Percentiles rank a stretch among this genome's conserved stretches.
These are phyloP conservation scores for Megaceryle torquata DNA, from an alignment of 2,113 vertebrate species.

Conservation along the genomic window DNA sequence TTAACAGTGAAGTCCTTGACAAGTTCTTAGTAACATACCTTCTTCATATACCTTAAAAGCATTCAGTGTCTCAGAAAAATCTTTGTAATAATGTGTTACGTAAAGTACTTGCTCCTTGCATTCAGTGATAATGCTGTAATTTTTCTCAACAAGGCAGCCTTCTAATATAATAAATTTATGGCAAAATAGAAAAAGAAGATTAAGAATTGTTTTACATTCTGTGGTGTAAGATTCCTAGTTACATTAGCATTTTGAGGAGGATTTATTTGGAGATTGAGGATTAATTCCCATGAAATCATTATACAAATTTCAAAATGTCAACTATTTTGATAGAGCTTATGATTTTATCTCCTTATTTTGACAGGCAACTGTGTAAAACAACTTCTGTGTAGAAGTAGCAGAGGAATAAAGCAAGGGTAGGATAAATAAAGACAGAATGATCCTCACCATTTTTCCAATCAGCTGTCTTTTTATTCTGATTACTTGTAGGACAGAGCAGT, in stretches of 20 bases:
- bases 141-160: conserved; percentile 35
- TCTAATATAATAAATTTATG: conserved; percentile 48
- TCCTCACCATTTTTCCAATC: conserved; percentile 60
- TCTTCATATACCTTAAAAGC: neutral
- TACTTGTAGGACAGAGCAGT: conserved; percentile 77
- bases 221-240: conserved; percentile 51
- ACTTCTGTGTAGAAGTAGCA: conserved; percentile 42
- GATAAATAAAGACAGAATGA: conserved; percentile 73
- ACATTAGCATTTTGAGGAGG: conserved; percentile 72
- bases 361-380: conserved; percentile 75
- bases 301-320: conserved; percentile 80
- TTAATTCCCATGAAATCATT: conserved; percentile 76
- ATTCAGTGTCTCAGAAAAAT: neutral
- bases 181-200: conserved; percentile 29
- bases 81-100: neutral
- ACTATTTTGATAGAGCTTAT: conserved; percentile 70
- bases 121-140: neutral
- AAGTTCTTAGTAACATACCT: neutral
- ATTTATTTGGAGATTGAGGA: conserved; percentile 67
- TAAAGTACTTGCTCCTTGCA: conserved; percentile 34
- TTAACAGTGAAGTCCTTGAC: neutral
- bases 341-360: conserved; percentile 81
- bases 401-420: conserved; percentile 48
- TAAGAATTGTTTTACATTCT: conserved; percentile 41
- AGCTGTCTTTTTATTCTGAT: conserved; percentile 76